Evolutionary conservation across 2,888 invertebrate genomes (phyloP), one percentile per base, ranked within the genome.

Genomic region (Catocala nupta): DNA sequence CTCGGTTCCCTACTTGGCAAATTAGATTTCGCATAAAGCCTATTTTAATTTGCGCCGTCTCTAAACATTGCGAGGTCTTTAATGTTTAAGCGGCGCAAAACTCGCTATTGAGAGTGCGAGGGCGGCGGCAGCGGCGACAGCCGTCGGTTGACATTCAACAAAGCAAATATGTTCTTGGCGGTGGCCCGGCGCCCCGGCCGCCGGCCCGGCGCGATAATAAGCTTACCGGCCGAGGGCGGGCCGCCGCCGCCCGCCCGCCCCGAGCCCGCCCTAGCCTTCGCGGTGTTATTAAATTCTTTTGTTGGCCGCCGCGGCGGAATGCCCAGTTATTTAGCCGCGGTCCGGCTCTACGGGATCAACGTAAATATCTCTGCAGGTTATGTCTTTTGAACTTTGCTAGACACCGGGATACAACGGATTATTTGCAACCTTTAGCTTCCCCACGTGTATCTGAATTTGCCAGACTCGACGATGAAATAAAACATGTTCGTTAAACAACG

Each of bases 21-120:
- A 93, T 94, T 92, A 92, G 91, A 93, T 94, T 93, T 92, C 86
- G 88, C 85, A 92, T 91, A 92, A 92, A 93, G 92, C 92, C 93
- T 93, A 90, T 92, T 93, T 93, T 93, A 93, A 94, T 94, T 93
- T 92, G 92, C 88, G 85, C 86, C 89, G 86, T 89, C 87, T 88
- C 88, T 91, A 92, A 92, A 93, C 90, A 92, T 87, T 88, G 89
- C 83, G 82, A 88, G 86, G 89, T 91, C 86, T 91, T 92, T 90
- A 92, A 93, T 92, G 92, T 93, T 92, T 90, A 88, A 92, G 84
- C 88, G 89, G 87, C 83, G 85, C 84, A 82, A 87, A 88, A 86
- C 88, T 59, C 63, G 51, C 51, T 52, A 55, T 64, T 85, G 85
- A 81, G 78, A 89, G 76, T 87, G 82, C 62, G 63, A 66, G 71